phyloP scores from a whole-genome alignment of 2,113 vertebrate genomes.

The Pao palembangensis region DNA sequence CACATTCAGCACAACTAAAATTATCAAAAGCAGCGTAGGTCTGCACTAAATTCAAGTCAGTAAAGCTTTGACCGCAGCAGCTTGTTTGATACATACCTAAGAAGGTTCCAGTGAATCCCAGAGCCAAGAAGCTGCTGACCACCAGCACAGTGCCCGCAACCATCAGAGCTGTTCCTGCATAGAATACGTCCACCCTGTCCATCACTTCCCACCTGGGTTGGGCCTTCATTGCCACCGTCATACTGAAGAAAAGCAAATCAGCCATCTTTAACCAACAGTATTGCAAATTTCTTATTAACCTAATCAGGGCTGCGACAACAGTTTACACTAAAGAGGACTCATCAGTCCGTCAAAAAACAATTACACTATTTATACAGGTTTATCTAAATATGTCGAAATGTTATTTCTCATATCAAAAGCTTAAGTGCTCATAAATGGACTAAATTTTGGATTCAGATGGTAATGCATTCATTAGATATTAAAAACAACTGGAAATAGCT shows the following conservation, averaged over 20 bases:
- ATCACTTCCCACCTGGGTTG: conserved; percentile 80
- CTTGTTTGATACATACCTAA: conserved; percentile 78
- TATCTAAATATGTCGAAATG: no score
- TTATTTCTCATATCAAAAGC: no score
- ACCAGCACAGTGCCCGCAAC: conserved; percentile 80
- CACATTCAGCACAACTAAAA: not conserved
- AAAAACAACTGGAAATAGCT: no score
- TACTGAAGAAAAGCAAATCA: conserved; percentile 65
- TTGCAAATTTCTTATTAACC: no score
- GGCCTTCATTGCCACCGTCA: conserved; percentile 84
- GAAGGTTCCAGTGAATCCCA: conserved; percentile 92
- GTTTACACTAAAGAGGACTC: no score
- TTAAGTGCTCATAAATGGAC: no score
- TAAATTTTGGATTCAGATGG: not conserved
- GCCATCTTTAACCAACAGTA: not conserved
- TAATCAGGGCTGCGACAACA: no score
- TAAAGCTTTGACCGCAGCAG: not conserved
- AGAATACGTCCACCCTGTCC: conserved; percentile 71
- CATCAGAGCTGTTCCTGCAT: conserved; percentile 69
- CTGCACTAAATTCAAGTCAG: not conserved
- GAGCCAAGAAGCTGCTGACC: conserved; percentile 86
- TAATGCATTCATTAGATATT: not conserved
- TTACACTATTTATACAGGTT: no score
- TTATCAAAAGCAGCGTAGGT: not conserved
- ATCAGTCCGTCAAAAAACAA: no score